Percentiles rank a stretch among this genome's conserved stretches.
These are phyloP conservation scores for Temnothorax unifasciatus DNA, from an alignment of 2,888 invertebrate genomes.

Conservation along the genomic window DNA sequence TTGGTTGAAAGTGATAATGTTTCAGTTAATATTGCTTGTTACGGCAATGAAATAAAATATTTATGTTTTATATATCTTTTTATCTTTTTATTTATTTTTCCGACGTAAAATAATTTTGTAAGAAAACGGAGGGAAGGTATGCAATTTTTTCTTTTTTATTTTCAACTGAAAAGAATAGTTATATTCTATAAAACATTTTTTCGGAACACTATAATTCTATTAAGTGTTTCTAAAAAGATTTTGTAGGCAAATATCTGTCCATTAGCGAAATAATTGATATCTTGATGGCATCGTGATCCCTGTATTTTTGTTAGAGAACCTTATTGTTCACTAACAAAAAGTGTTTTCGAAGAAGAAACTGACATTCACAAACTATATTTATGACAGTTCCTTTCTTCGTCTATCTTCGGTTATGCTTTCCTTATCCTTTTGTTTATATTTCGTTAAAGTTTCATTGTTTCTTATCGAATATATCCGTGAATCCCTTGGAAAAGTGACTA, in stretches of 20 bases:
- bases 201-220: no score
- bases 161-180: neutral
- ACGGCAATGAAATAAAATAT: neutral
- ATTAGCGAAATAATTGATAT: slow-evolving; percentile 64
- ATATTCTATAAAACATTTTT: no score
- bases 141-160: neutral
- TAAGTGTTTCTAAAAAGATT: neutral
- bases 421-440: slow-evolving; percentile 65
- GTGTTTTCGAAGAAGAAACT: slow-evolving; percentile 44
- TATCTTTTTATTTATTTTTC: neutral
- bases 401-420: neutral
- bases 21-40: slow-evolving; percentile 10
- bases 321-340: slow-evolving; percentile 74
- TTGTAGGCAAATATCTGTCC: slow-evolving; percentile 37
- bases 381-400: neutral
- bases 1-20: neutral
- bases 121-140: neutral
- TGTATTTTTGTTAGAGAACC: slow-evolving; percentile 56
- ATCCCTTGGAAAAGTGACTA: slow-evolving; percentile 59
- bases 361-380: slow-evolving; percentile 46
- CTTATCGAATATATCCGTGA: slow-evolving; percentile 35
- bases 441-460: slow-evolving; percentile 69
- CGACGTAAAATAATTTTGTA: neutral
- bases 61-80: neutral
- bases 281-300: slow-evolving; percentile 58